Evolutionary conservation across 2,888 invertebrate genomes (phyloP), one percentile per base, ranked within the genome.

Genomic region (Synergus laeviventris): DNA sequence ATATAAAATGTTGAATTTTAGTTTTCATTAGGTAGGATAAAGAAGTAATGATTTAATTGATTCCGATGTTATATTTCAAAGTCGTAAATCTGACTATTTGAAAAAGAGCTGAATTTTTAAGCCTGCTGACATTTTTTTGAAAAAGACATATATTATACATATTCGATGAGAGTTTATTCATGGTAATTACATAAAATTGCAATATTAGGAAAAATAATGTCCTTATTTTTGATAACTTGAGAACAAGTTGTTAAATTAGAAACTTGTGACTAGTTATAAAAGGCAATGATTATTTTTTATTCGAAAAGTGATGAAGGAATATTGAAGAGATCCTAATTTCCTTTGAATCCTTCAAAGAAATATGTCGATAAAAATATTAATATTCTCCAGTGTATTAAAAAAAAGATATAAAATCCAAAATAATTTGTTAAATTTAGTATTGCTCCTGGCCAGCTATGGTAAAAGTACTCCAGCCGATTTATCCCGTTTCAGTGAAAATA

Each of bases 381-480:
- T 39, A 39, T 39, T 39, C 39, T 39, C 39, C 39, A 39, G 39
- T 39, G 12, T 21, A 14, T 59, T 70, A 42, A 70, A 66, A 14
- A 66, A 66, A 42, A 12, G 31, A 21, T 54, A 2, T n/a, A 45
- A 21, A 59, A 9, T 54, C 7, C 18, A 21, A 21, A n/a, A 11
- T 8, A 73, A 56, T 21, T 45, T 45, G 2, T 24, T 45, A 1
- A 66, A 45, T 66, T 45, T 45, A 66, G 66, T 66, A 66, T 16
- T 66, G 42, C 66, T 66, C 42, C 24, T 66, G 66, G 66, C 66
- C 14, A 21, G 42, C 45, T 24, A 42, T 66, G 66, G 66, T 24
- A 66, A 45, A 66, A 24, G 42, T 24, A 42, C 66, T 24, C 66
- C 66, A 66, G 66, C 66, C 39, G 24, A 21, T 9, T n/a, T 49